Conservation (phyloP, 1,140 invertebrate species). For the Lutraria rhynchaena region DNA sequence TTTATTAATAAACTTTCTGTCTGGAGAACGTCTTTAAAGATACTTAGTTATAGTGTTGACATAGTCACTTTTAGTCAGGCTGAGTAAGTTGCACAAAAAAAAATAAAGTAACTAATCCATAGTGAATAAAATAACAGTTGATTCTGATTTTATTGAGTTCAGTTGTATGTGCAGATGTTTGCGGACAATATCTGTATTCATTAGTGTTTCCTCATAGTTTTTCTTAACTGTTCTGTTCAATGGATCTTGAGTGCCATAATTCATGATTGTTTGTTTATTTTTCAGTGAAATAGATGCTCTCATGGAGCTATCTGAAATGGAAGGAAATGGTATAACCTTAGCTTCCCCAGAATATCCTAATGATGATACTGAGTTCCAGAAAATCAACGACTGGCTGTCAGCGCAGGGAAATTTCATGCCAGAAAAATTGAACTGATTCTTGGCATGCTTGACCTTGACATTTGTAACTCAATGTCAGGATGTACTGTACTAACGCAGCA, state of each 20-base stretch:
- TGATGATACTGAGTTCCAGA: constrained; percentile 10
- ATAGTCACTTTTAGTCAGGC: too few species aligned
- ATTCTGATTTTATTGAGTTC: neutral
- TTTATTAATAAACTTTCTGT: too few species aligned
- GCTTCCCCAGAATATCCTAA: neutral
- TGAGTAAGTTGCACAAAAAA: too few species aligned
- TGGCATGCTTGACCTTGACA: too few species aligned
- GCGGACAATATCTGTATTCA: neutral
- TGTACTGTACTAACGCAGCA: too few species aligned
- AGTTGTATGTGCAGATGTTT: neutral
- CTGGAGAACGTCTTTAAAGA: too few species aligned
- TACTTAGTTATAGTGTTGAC: too few species aligned
- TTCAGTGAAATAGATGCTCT: constrained; percentile 16
- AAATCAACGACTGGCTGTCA: constrained; percentile 31
- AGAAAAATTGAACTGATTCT: neutral
- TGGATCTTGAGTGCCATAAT: neutral
- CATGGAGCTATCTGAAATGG: neutral
- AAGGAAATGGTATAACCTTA: neutral
- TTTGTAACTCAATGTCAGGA: too few species aligned
- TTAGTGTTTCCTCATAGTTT: neutral
- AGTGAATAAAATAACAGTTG: too few species aligned
- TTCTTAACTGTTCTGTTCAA: neutral
- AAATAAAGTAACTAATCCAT: too few species aligned
- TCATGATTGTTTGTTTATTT: neutral
- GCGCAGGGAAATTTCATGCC: constrained; percentile 5